Base-by-base conservation (phyloP, 2,888 invertebrate species). In the Dorcus hopei region DNA sequence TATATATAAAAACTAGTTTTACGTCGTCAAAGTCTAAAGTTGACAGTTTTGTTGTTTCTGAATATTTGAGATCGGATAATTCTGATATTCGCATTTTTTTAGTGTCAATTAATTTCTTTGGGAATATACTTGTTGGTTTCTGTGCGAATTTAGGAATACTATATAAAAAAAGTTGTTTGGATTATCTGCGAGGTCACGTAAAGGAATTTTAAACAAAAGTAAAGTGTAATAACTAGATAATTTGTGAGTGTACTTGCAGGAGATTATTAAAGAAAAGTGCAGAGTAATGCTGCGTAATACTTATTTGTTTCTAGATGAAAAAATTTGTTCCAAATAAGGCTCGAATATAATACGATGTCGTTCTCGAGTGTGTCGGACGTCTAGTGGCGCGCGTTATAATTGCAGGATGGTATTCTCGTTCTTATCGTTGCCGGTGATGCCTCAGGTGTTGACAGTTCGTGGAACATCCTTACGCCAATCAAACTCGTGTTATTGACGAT, bases 401-500 rank as follows among this genome's bases (percentile, higher is more conserved):
- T 45, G 45, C 14, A 19, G 14, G 9, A 9, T 45, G 23, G 23
- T 45, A 23, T 16, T 19, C 23, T 16, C 16, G 23, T 45, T 45
- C 45, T 39, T 51, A 49, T 49, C 9, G 49, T 49, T 49, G 38
- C 9, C 33, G 49, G 14, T 49, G 33, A 38, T 16, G 49, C 38
- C 38, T 14, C 51, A 51, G 51, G 51, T 51, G 51, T 51, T 51
- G 51, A 51, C 51, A 51, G 51, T 51, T 51, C 45, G 16, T 45
- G 45, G 45, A 45, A 45, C 45, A 19, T 45, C 45, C 23, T 45
- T 19, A 16, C 58, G 56, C 58, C 61, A 61, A 59, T 59, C 59
- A 61, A 61, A 64, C 45, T 19, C 9, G 45, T 23, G 61, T 60
- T 65, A 59, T 62, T 65, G 65, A 62, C 53, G 59, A 70, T 67